Base-by-base conservation (phyloP, 2,888 invertebrate genomes). In the Amphipyra berbera region DNA sequence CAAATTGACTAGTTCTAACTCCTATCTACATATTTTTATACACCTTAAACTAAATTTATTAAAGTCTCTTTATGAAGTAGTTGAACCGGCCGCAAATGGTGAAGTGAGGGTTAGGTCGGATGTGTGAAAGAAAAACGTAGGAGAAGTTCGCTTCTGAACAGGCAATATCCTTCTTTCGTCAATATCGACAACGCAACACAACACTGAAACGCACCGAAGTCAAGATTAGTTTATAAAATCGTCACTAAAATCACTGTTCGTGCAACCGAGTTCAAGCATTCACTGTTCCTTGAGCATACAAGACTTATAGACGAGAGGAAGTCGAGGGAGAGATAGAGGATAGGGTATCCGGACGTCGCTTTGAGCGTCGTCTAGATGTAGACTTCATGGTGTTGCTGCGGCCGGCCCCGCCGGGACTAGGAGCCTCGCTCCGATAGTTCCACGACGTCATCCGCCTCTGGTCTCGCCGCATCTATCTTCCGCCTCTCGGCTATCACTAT, bases 401-500 rank as follows among this genome's bases (percentile, higher is more conserved):
- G 94, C 94, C 95, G 95, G 94, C 93, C 88, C 79, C 90, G 93
- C 94, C 94, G 88, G 93, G 90, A 94, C 94, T 95, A 95, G 93
- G 95, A 94, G 63, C 90, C 91, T 67, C 90, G 88, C 80, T 94
- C 95, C 44, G 90, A 83, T 64, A 95, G 84, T 81, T 95, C 95
- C 68, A 94, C 92, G 40, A 83, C 84, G 27, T 93, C 93, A 40
- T 89, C 91, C 44, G 87, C 77, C 64, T 91, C 93, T 6, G 90
- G 88, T 65, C 87, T 85, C n/a, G 83, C 61, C 35, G 95, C 90
- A 65, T 96, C 96, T 50, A 96, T 91, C 83, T 96, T 95, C 70
- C 96, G 89, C 72, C 96, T 91, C 85, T 96, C 96, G 9, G 95
- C 95, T 77, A 96, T 96, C 58, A 96, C 96, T 84, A 96, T 95